Base-by-base conservation (phyloP, 1,140 invertebrate genomes). In the Octopus sinensis region DNA sequence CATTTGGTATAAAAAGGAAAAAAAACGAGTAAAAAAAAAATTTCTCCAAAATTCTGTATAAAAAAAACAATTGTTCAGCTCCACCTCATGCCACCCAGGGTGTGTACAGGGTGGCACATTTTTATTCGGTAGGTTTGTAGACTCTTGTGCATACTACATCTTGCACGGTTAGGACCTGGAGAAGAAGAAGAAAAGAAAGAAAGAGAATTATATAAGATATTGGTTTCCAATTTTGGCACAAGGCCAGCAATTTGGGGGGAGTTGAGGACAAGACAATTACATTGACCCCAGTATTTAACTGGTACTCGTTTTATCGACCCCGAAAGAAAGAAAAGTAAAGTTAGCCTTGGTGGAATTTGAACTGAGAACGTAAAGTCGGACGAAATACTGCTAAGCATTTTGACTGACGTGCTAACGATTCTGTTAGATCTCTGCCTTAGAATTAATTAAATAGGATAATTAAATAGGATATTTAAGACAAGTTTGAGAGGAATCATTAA, bases 151-250 rank as follows among this genome's bases (percentile, higher is more conserved):
- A 81, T 17, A 51, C 53, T 12, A 81, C 71, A 62, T 79, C 78
- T n/a, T 83, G 81, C 53, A 78, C 82, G 54, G 62, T 81, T 13
- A 83, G 79, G 17, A 30, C 79, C 82, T 83, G 78, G 54, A 81
- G 53, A 68, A 56, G 6, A 76, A 51, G 13, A 54, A 30, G 17
- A 54, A 13, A 9, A 53, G 43, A 75, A 6, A 80, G 53, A 83
- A 62, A 6, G 52, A 78, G 54, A 13, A 54, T 43, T 43, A 6
- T 13, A 53, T 12, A 68, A 23, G 6, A 62, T 17, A 62, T 62
- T 17, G 17, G 17, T 17, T 17, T n/a, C n/a, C n/a, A n/a, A n/a
- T n/a, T n/a, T n/a, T n/a, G n/a, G n/a, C n/a, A n/a, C n/a, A n/a
- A n/a, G 6, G 6, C 6, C 6, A 62, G 17, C 6, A 62, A 62